Percentiles rank a stretch among this genome's conserved stretches.
Conservation (phyloP, 2,797 vertebrate species). For the Gambusia yucatana region DNA sequence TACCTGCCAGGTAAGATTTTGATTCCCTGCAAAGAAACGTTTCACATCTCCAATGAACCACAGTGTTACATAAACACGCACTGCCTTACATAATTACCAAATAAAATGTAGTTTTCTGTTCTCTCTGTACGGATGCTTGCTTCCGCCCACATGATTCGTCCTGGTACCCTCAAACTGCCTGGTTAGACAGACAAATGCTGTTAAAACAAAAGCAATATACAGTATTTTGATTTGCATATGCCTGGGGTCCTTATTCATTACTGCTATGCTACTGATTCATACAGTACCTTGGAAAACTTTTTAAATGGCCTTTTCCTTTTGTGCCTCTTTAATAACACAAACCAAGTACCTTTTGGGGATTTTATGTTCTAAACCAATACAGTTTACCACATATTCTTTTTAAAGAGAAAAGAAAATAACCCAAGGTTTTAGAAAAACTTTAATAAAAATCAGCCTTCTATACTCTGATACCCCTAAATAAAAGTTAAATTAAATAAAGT, state of each 20-base stretch:
- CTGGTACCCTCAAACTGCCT: conserved; percentile 15
- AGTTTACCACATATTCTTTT: neutral
- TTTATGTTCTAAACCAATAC: neutral
- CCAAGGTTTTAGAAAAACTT: neutral
- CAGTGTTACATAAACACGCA: conserved; percentile 34
- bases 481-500: neutral
- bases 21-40: neutral
- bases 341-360: neutral
- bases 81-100: conserved; percentile 46
- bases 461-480: neutral
- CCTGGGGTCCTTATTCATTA: neutral
- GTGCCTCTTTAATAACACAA: neutral
- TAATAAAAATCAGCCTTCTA: neutral
- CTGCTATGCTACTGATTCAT: neutral
- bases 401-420: neutral
- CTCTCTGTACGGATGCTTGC: conserved; percentile 14
- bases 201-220: conserved; percentile 1
- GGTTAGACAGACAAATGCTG: neutral
- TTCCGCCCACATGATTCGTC: conserved; percentile 37
- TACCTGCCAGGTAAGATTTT: neutral
- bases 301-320: neutral
- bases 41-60: conserved; percentile 3
- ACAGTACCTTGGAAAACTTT: neutral
- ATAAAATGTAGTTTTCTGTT: conserved; percentile 44
- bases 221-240: neutral